Evolutionary conservation across 2,888 invertebrate genomes (phyloP).

Genomic region (Baronia brevicornis): DNA sequence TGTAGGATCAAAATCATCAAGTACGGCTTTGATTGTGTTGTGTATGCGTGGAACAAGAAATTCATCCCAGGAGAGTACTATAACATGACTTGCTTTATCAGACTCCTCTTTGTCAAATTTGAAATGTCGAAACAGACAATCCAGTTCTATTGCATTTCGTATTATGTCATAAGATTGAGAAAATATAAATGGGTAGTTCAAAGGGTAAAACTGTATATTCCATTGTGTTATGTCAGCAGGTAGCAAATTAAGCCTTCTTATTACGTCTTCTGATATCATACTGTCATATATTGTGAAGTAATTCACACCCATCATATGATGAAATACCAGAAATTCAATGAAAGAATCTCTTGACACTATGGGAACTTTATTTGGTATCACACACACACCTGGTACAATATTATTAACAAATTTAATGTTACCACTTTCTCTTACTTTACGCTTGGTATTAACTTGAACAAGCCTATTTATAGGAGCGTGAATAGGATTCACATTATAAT

Average conservation of each 20-base stretch:
- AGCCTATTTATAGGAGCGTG: slow-evolving; percentile 62
- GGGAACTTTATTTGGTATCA: slow-evolving; percentile 75
- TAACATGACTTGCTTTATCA: slow-evolving; percentile 68
- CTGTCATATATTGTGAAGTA: slow-evolving; percentile 80
- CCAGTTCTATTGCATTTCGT: slow-evolving; percentile 74
- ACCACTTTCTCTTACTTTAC: slow-evolving; percentile 40
- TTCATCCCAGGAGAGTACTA: slow-evolving; percentile 79
- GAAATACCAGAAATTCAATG: slow-evolving; percentile 80
- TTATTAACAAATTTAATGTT: slow-evolving; percentile 60
- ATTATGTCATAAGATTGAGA: slow-evolving; percentile 65
- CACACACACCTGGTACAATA: slow-evolving; percentile 77
- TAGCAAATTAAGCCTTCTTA: slow-evolving; percentile 57
- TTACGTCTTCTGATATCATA: slow-evolving; percentile 68
- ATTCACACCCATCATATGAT: slow-evolving; percentile 79
- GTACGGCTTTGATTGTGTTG: slow-evolving; percentile 67
- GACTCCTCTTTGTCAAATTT: slow-evolving; percentile 64
- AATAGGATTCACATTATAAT: slow-evolving; percentile 63
- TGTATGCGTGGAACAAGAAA: slow-evolving; percentile 78
- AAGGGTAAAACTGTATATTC: slow-evolving; percentile 75
- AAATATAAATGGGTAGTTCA: slow-evolving; percentile 79
- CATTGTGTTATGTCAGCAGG: slow-evolving; percentile 68
- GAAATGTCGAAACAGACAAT: slow-evolving; percentile 79
- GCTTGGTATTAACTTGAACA: slow-evolving; percentile 59
- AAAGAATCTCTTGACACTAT: slow-evolving; percentile 72
- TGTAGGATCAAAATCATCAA: slow-evolving; percentile 68